Evolutionary conservation across 2,797 vertebrate species (phyloP).

Genomic region (Cetoscarus ocellatus): DNA sequence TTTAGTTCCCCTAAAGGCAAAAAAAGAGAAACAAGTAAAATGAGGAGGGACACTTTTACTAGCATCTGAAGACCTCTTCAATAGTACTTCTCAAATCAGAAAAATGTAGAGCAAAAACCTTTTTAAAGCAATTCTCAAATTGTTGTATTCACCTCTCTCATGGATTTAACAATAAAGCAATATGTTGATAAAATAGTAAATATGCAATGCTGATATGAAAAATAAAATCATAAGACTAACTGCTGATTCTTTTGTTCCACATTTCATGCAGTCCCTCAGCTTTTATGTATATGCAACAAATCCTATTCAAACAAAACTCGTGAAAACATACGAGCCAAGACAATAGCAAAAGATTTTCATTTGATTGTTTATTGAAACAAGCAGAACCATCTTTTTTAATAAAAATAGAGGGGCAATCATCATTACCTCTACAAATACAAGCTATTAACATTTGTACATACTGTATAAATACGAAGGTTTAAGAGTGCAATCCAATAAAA

Average conservation of each 20-base stretch:
- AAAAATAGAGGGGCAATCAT: constrained; percentile 77
- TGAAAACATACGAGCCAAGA: neutral
- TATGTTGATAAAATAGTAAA: constrained; percentile 69
- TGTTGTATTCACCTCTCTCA: constrained; percentile 53
- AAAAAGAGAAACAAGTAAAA: neutral
- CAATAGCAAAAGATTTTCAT: neutral
- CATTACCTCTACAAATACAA: constrained; percentile 70
- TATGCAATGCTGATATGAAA: constrained; percentile 73
- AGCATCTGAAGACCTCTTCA: neutral
- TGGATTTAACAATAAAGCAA: constrained; percentile 69
- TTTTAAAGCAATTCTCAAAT: constrained; percentile 43
- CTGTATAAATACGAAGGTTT: constrained; percentile 74
- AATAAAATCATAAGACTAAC: constrained; percentile 59
- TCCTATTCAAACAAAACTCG: neutral
- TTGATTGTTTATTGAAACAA: constrained; percentile 77
- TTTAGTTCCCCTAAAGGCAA: neutral
- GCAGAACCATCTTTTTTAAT: constrained; percentile 35
- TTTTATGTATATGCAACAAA: neutral
- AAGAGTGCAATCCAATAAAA: constrained; percentile 54
- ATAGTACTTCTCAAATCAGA: constrained; percentile 69
- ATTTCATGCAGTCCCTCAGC: neutral
- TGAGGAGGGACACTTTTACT: constrained; percentile 2
- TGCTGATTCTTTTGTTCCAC: constrained; percentile 13
- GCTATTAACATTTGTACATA: constrained; percentile 79
- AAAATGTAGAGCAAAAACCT: constrained; percentile 72